These are phyloP conservation scores for Anhinga anhinga DNA, from an alignment of 2,113 vertebrate species.

Conservation along the genomic window DNA sequence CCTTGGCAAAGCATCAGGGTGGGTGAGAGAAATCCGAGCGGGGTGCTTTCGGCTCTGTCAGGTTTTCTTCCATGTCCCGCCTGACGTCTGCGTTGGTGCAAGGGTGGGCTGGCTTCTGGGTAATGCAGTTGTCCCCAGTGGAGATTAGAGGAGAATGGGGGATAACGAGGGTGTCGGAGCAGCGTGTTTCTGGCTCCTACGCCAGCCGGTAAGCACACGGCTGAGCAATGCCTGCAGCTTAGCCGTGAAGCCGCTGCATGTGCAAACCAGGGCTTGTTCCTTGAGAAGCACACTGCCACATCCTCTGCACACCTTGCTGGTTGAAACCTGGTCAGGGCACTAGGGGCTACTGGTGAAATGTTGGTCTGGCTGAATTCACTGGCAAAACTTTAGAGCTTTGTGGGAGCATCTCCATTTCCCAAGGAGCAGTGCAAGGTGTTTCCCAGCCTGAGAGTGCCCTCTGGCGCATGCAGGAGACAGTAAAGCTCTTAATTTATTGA, in stretches of 20 bases:
- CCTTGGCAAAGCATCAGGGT: background rate
- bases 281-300: fast-evolving
- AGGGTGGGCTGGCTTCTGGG: background rate
- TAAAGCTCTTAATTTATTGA: background rate
- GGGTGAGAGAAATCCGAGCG: background rate
- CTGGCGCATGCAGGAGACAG: background rate
- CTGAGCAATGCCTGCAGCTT: background rate
- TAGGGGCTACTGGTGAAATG: background rate
- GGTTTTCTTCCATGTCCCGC: background rate
- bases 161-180: fast-evolving
- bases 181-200: fast-evolving
- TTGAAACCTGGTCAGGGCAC: background rate
- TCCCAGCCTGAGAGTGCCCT: background rate
- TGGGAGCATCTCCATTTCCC: background rate
- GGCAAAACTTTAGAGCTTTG: background rate
- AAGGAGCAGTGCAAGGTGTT: background rate
- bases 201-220: fast-evolving
- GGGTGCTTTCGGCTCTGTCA: background rate
- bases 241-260: fast-evolving
- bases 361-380: background rate
- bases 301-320: background rate
- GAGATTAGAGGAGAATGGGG: background rate
- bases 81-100: background rate
- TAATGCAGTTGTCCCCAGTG: fast-evolving
- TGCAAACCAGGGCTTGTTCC: background rate